Evolutionary conservation across 2,888 invertebrate genomes (phyloP).

Genomic region (Cephus nigrinus): DNA sequence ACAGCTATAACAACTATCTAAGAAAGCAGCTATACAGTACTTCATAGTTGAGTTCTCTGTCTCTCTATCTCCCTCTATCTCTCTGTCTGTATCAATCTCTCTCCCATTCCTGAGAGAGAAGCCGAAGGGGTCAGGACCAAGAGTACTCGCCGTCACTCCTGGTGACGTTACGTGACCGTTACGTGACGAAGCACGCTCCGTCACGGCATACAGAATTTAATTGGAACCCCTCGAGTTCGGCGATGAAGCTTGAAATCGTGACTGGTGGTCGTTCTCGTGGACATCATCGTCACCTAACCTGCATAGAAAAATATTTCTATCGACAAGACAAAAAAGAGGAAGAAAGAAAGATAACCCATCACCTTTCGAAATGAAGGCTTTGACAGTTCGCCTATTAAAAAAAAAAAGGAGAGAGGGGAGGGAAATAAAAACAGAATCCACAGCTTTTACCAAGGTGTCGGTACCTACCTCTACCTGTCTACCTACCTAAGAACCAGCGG

Average conservation of each 20-base stretch:
- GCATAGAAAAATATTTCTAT: background rate
- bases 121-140: background rate
- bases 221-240: background rate
- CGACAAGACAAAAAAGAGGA: conserved; percentile 8
- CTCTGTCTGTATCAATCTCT: background rate
- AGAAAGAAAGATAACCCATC: conserved; percentile 23
- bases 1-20: background rate
- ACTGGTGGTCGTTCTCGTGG: background rate
- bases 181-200: background rate
- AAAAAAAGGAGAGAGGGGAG: background rate
- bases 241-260: background rate
- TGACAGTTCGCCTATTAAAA: background rate
- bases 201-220: background rate
- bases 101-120: background rate
- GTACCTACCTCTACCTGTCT: background rate
- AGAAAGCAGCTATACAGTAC: background rate
- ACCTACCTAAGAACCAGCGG: conserved; percentile 20
- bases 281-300: background rate
- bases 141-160: background rate
- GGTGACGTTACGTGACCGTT: background rate
- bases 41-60: background rate
- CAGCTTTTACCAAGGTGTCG: background rate
- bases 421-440: background rate
- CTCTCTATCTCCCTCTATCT: background rate
- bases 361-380: background rate